Base-by-base conservation (phyloP, 2,888 invertebrate species). In the Morpho helenor region DNA sequence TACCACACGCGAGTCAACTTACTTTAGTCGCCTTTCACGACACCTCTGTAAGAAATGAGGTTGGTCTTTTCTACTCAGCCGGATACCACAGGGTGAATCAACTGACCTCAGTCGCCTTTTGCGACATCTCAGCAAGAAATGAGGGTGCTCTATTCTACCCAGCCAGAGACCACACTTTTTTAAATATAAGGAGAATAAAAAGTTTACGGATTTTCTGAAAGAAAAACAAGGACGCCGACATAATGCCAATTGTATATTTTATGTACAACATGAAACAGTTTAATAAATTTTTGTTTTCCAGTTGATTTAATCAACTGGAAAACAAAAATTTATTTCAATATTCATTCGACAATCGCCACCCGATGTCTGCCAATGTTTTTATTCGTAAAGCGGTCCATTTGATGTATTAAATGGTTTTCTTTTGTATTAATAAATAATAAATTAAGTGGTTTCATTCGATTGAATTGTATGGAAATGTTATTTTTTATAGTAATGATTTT, bases 301-400 rank as follows among this genome's bases (percentile, higher is more conserved):
- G 50, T 56, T 50, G 45, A 51, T 56, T 56, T n/a, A n/a, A n/a
- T n/a, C n/a, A n/a, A n/a, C n/a, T n/a, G n/a, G n/a, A n/a, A n/a
- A n/a, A n/a, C n/a, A n/a, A n/a, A 50, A 56, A 56, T 41, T 42
- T 31, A 39, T 56, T 56, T 56, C 46, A 50, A 56, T 56, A 46
- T 49, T 57, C 54, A 64, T 64, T 42, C 54, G 54, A 47, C 47
- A 54, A 22, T 54, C 53, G 41, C 10, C 47, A 22, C 6, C 7
- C 47, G n/a, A 3, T 41, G 47, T 54, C 53, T 41, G 10, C n/a
- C 47, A 7, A 42, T 54, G 53, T 53, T 53, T 51, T 53, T 40
- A 42, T 53, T 53, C 47, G 53, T 53, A n/a, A 52, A 52, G 48
- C 54, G 48, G 47, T 10, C 22, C 42, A 48, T 54, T 54, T 54